phyloP scores from a whole-genome alignment of 2,888 invertebrate genomes.

The Ormyrus thymus region DNA sequence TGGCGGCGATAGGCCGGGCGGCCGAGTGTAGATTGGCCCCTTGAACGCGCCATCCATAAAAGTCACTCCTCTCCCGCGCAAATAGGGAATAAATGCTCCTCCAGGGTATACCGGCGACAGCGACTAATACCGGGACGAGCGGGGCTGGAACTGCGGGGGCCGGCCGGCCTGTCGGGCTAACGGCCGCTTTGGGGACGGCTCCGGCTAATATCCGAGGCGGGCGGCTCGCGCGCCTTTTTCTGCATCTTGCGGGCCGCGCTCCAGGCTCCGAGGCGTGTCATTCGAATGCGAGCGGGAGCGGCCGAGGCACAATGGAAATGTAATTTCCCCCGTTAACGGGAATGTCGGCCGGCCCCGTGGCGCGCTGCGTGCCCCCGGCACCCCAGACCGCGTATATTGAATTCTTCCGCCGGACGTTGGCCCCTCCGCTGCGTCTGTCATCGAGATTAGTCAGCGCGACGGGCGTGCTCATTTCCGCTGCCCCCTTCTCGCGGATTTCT shows the following conservation, averaged over 20 bases:
- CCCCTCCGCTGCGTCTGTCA: slow-evolving; percentile 15
- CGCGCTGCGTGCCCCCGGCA: background rate
- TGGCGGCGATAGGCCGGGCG: slow-evolving; percentile 8
- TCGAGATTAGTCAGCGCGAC: slow-evolving; percentile 26
- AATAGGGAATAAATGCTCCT: slow-evolving; percentile 67
- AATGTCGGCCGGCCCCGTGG: background rate
- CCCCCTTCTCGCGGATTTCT: background rate
- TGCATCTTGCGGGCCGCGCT: slow-evolving; percentile 25
- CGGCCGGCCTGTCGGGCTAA: too few species aligned
- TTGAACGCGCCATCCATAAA: slow-evolving; percentile 37
- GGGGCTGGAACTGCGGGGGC: background rate
- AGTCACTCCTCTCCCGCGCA: slow-evolving; percentile 57
- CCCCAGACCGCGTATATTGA: slow-evolving; percentile 61
- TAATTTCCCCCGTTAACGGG: slow-evolving; percentile 63
- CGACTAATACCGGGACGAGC: slow-evolving; percentile 64
- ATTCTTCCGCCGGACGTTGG: slow-evolving; percentile 61
- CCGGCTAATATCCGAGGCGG: slow-evolving; percentile 24
- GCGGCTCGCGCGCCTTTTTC: background rate
- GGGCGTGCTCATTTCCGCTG: slow-evolving; percentile 12
- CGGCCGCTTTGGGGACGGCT: background rate
- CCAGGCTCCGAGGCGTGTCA: slow-evolving; percentile 62
- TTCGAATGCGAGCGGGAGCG: slow-evolving; percentile 66
- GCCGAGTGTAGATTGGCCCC: slow-evolving; percentile 32
- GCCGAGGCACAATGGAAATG: slow-evolving; percentile 68
- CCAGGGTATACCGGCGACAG: slow-evolving; percentile 63